phyloP scores from a whole-genome alignment of 2,113 vertebrate species.

The Turdus rufiventris region DNA sequence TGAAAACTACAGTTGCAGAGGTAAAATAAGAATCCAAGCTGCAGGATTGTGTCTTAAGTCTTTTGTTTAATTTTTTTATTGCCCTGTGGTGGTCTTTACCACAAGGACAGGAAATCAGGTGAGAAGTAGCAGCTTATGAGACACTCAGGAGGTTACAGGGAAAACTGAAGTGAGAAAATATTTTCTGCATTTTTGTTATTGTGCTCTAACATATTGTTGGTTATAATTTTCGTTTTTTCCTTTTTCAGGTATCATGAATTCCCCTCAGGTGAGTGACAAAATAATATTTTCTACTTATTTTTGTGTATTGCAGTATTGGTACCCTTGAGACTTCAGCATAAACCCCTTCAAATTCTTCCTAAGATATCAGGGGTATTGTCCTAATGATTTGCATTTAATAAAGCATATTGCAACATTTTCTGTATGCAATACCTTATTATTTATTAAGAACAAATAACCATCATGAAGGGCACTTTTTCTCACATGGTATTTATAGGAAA shows the following conservation, averaged over 20 bases:
- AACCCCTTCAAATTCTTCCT: background rate
- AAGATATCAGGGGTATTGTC: background rate
- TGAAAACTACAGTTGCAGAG: background rate
- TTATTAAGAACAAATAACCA: background rate
- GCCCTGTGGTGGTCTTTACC: background rate
- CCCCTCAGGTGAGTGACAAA: background rate
- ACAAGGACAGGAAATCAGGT: background rate
- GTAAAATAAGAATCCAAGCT: background rate
- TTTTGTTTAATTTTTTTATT: background rate
- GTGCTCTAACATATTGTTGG: background rate
- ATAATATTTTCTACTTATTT: background rate
- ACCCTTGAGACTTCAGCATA: background rate
- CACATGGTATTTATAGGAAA: background rate
- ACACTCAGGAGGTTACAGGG: background rate
- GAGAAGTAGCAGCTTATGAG: background rate
- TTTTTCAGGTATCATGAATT: background rate
- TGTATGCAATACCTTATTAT: background rate
- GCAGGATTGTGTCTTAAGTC: background rate
- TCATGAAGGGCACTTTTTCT: background rate
- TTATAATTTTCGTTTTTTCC: background rate
- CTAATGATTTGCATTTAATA: background rate
- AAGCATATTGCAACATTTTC: background rate
- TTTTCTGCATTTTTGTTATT: background rate
- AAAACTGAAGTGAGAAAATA: background rate
- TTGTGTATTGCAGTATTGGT: background rate